Evolutionary conservation across 2,888 invertebrate species (phyloP).

Genomic region (Pyrocoelia pectoralis): DNA sequence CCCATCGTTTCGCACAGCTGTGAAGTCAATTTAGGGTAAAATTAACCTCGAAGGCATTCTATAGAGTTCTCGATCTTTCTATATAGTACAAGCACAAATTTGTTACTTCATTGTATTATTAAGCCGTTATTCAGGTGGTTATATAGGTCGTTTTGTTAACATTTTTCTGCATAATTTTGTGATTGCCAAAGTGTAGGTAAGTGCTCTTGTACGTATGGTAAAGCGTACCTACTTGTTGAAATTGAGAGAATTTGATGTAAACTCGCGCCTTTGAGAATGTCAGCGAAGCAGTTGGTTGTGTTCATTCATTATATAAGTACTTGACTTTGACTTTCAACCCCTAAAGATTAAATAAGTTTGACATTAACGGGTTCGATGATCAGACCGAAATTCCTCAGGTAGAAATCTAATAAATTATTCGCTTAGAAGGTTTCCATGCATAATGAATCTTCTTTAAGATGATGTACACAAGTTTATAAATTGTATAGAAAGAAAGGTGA

Average conservation of each 20-base stretch:
- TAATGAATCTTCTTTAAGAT: neutral
- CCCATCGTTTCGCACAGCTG: conserved; percentile 24
- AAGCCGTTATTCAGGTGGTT: too few relatives aligned
- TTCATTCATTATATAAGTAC: neutral
- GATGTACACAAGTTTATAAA: too few relatives aligned
- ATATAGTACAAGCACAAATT: too few relatives aligned
- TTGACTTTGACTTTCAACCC: neutral
- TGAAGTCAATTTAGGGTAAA: conserved; percentile 19
- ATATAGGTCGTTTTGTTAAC: too few relatives aligned
- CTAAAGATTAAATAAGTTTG: conserved; percentile 1
- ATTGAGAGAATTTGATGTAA: neutral
- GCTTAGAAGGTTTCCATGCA: neutral
- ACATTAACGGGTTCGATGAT: neutral
- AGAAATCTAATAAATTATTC: neutral
- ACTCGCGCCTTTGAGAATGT: conserved; percentile 1
- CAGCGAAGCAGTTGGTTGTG: neutral
- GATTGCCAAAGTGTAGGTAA: too few relatives aligned
- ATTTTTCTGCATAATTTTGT: too few relatives aligned
- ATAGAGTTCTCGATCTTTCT: neutral
- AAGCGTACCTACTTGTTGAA: neutral
- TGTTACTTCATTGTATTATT: too few relatives aligned
- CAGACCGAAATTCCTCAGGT: neutral
- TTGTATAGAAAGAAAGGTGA: too few relatives aligned
- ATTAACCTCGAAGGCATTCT: conserved; percentile 2
- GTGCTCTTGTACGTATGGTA: neutral